Evolutionary conservation across 1,140 invertebrate genomes (phyloP), one percentile per base, ranked within the genome.

Genomic region (Charaxes varanes): DNA sequence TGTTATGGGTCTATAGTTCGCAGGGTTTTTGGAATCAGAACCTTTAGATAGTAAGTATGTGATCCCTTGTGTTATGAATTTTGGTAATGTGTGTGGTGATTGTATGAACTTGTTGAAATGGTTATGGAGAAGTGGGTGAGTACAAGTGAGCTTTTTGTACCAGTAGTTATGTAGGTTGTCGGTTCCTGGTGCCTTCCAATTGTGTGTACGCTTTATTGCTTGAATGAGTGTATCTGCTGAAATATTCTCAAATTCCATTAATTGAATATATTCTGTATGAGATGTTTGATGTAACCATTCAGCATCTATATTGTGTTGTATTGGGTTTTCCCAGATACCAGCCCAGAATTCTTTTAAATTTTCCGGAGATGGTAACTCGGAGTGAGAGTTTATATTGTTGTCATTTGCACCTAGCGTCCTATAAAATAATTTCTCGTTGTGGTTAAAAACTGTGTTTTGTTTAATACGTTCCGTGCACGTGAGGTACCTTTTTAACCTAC

Each of bases 111-210:
- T 31, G 17, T 43, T 47, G 5, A 47, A 28, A 7, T 27, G 18
- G 0, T 28, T 34, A 17, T 36, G 26, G 4, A 41, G 14, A 22
- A 26, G n/a, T 19, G 18, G 13, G n/a, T 43, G 41, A n/a, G 11
- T 23, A 15, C 8, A 12, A 10, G 35, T 32, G 12, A 50, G 38
- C 33, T 50, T 50, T 13, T 43, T 50, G 14, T 38, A 43, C 47
- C 47, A 50, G 16, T 26, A 26, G 8, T n/a, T 36, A 15, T 37
- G 27, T 12, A 30, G 11, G 12, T 15, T 13, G 4, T 30, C 27
- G 4, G 27, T 30, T 13, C 27, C 27, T n/a, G 27, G 27, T 12
- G 27, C 2, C n/a, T 30, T 30, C 27, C 27, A 30, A n/a, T 13
- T 30, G 12, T 17, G 23, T n/a, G 3, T 22, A 8, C 21, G 21